A percentile compares a stretch with the other conserved stretches of the same genome.
Evolutionary conservation across 1,140 invertebrate species (phyloP).

Genomic region (Papilio polyxenes): DNA sequence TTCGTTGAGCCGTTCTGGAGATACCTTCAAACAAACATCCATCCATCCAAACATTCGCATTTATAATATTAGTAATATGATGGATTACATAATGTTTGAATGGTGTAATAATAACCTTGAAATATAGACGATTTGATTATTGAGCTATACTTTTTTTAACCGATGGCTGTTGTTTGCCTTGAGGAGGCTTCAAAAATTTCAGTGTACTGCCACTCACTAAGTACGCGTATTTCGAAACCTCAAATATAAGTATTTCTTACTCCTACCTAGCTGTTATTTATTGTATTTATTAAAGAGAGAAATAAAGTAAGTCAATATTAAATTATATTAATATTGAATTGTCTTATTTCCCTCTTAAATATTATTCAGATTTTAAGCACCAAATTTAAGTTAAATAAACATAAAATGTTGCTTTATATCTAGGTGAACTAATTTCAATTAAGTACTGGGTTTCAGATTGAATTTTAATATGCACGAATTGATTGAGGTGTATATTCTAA

Average conservation of each 20-base stretch:
- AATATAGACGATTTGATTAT: background rate
- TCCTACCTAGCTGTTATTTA: too few relatives aligned
- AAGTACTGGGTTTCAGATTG: background rate
- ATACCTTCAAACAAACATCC: too few relatives aligned
- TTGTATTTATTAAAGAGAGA: too few relatives aligned
- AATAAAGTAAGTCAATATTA: too few relatives aligned
- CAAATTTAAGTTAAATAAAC: too few relatives aligned
- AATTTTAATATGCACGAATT: background rate
- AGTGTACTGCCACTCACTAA: background rate
- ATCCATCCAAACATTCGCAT: too few relatives aligned
- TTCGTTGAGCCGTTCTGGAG: too few relatives aligned
- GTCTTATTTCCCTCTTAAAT: too few relatives aligned
- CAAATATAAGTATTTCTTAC: background rate
- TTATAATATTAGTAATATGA: background rate
- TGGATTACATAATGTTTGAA: background rate
- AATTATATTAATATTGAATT: too few relatives aligned
- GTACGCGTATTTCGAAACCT: background rate
- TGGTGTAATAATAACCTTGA: background rate
- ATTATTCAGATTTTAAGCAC: too few relatives aligned
- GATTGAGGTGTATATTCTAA: background rate
- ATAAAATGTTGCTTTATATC: background rate
- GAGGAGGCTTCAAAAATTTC: background rate
- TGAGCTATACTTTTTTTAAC: background rate
- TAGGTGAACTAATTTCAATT: background rate
- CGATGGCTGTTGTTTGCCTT: slow-evolving; percentile 1